Evolutionary conservation across 92 coral and sea anemone genomes (phyloP), one percentile per base, ranked within the genome.

Genomic region (Epizoanthus illoricatus): DNA sequence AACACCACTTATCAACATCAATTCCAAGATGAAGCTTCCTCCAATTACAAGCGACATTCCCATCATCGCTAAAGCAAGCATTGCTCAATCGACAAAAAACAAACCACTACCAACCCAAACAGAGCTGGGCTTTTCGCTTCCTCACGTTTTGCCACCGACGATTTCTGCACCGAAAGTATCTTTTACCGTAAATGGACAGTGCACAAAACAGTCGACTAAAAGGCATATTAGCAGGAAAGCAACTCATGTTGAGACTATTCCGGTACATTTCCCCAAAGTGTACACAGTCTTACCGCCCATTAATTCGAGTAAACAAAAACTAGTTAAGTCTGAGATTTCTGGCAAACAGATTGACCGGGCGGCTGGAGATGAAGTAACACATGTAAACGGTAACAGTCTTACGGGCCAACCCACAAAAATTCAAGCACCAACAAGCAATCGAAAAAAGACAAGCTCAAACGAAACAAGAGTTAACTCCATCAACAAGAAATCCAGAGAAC

Each of bases 201-300:
- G 49, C 8, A 16, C 41, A 4, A 8, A 59, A 47, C 76, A n/a
- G 58, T 12, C 72, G 59, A 7, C 17, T 19, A 59, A 20, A 19
- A 62, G 20, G 17, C 56, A 52, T 3, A 47, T 43, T n/a, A 5
- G 81, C 15, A 72, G 17, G 0, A 71, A n/a, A 15, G 20, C 20
- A 20, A 65, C 33, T 18, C 85, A 81, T 11, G 69, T 86, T 6
- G 90, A 80, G 33, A 71, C 55, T 41, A 6, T 36, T 19, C 76
- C 90, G 11, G 28, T 85, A 49, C 58, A 81, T 16, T 85, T 89
- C 36, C 93, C 93, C 2, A 88, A 87, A 42, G 92, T 84, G 15
- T 92, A 92, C 79, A 85, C 85, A 5, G 93, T 92, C 2, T 64
- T 92, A 56, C 96, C 96, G 3, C 96, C 96, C 20, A 92, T 92